Base-by-base conservation (phyloP, 2,113 vertebrate genomes). In the Vulpes ferrilata region DNA sequence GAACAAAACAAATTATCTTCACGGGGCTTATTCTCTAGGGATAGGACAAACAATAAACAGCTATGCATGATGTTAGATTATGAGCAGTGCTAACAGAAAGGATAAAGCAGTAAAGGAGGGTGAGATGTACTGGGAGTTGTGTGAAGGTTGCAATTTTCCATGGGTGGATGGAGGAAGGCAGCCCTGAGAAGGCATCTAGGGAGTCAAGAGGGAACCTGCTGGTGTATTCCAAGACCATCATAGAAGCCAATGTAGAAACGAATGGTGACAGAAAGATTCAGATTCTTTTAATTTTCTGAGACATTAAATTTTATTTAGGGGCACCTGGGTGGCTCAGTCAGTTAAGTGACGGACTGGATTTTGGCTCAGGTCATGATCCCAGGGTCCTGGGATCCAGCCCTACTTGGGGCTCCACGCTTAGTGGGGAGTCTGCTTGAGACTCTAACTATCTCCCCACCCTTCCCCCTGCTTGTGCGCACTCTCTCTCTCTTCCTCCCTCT, bases 191-290 rank as follows among this genome's bases (percentile, higher is more conserved):
- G 59, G 19, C 0, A 20, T 13, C 20, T 23, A 1, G 22, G 38
- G 5, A 69, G 3, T 57, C 53, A 25, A 43, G 10, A 73, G 27
- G 0, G 2, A 81, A 13, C 5, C 15, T 3, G 16, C 16, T 19
- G 13, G 7, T 32, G 23, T 74, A 23, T 55, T 53, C 11, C 10
- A 71, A 59, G 30, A 93, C 65, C 12, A 22, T 43, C 27, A 25
- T 20, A 30, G 1, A 48, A 11, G 17, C 32, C 57, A 43, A 0
- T 9, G 2, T 48, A 19, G 5, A 57, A 59, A 8, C 30, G 19
- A 30, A 30, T 23, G 13, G 16, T 5, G 20, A 60, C 2, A 38
- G 59, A 84, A 48, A n/a, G 17, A 62, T n/a, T 11, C 4, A 2
- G 16, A 1, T 27, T 82, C 30, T 94, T 93, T 30, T 48, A 5